Evolutionary conservation across 2,888 invertebrate species (phyloP), one percentile per base, ranked within the genome.

Genomic region (Litoditis marina): DNA sequence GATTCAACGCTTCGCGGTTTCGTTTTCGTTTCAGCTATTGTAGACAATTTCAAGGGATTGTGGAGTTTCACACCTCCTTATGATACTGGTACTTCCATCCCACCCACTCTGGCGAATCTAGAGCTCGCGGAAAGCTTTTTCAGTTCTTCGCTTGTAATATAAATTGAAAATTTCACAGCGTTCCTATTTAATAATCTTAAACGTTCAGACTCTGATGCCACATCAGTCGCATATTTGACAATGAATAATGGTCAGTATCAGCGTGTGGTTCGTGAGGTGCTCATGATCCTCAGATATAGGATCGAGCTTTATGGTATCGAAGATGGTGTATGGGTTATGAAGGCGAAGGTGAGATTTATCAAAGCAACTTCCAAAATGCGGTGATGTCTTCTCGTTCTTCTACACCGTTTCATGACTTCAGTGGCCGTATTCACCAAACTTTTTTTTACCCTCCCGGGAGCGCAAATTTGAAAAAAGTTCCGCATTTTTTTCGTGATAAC

Each of bases 261-360:
- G 25, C 66, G 74, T 30, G 77, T 77, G 13, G 68, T 78, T 19
- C 65, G 71, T 4, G 72, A 73, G 46, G 56, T 64, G 11, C 62
- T 75, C 36, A 65, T 68, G 31, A 60, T 71, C 19, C 64, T 69
- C 22, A 44, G 68, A 46, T 69, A 66, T 53, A 60, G 77, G 22
- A 77, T 79, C 0, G 78, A 78, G 39, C 62, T 79, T 2, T 79
- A 73, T 57, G 66, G 62, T 1, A 60, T 61, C 25, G 54, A 59
- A 11, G 63, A 68, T 13, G 68, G 65, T n/a, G 65, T 60, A 32
- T 78, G 71, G 69, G 54, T 36, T n/a, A 50, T 76, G 47, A 66
- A 60, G 22, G 69, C 71, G n/a, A 63, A 68, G 55, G 68, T 60
- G 13, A 31, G n/a, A 19, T n/a, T n/a, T n/a, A n/a, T n/a, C n/a